Evolutionary conservation across 92 coral and sea anemone genomes (phyloP).

Genomic region (Paragorgia papillata): DNA sequence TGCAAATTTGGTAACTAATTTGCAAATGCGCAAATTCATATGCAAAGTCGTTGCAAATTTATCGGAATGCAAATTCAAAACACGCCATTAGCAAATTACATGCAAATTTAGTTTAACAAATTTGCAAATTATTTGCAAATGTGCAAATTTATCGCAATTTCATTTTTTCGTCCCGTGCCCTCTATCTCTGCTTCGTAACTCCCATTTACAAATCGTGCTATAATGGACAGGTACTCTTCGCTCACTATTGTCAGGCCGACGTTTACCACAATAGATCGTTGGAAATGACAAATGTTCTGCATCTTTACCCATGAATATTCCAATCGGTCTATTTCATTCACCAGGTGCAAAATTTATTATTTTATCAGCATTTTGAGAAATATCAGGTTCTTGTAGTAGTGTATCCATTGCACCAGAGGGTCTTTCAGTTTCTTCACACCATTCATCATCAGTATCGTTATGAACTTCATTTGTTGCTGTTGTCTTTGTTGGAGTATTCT

Average conservation of each 20-base stretch:
- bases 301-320: slow-evolving; percentile 64
- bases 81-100: no score
- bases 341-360: slow-evolving; percentile 77
- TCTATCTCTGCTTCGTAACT: slow-evolving; percentile 65
- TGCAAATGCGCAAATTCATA: no score
- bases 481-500: neutral
- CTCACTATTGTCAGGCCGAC: slow-evolving; percentile 56
- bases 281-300: slow-evolving; percentile 65
- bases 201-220: slow-evolving; percentile 67
- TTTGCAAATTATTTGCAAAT: no score
- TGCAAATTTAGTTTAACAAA: no score
- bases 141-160: no score
- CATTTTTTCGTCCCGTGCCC: no score
- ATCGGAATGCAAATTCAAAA: no score
- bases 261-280: no score
- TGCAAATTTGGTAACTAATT: no score
- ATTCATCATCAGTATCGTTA: slow-evolving; percentile 54
- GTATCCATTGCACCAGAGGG: slow-evolving; percentile 68
- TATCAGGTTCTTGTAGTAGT: slow-evolving; percentile 63
- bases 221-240: slow-evolving; percentile 57
- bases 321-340: slow-evolving; percentile 71
- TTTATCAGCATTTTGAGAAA: slow-evolving; percentile 56
- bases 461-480: slow-evolving; percentile 15
- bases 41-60: no score
- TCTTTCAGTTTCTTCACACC: slow-evolving; percentile 67